Base-by-base conservation (phyloP, 2,797 vertebrate genomes). In the Myiotriccus ornatus region DNA sequence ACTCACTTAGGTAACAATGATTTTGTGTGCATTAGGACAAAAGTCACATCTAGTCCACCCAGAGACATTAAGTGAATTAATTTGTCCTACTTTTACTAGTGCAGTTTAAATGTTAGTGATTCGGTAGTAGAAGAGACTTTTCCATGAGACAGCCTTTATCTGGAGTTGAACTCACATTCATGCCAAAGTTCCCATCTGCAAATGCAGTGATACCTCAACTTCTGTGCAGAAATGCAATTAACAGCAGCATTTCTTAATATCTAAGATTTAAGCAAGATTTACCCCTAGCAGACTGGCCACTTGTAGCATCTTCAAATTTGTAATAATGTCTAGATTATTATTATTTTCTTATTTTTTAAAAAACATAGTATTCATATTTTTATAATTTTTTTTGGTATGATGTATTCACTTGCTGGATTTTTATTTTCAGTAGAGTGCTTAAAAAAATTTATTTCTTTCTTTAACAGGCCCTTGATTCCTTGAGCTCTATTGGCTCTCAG, bases 211-310 rank as follows among this genome's bases (percentile, higher is more conserved):
- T n/a, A 59, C 44, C 14, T 77, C 55, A 3, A 37, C 83, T 87
- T 91, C 81, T 69, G 55, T 85, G 71, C 59, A 76, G 63, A 82
- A 76, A 62, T 69, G 13, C 8, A 37, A 28, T 76, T 62, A 53
- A n/a, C 15, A 37, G 10, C 35, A 21, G 15, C 2, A 2, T 37
- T 68, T 27, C 46, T 84, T 71, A 84, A 65, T 30, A 57, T 91
- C 52, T 87, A 87, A 89, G n/a, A 32, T 34, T 85, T 83, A 83
- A 68, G 32, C 17, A 87, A 74, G 79, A 74, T 85, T 91, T 91
- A 74, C 74, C n/a, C 21, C 22, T 74, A 79, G 63, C n/a, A 79
- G 65, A 44, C 27, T 67, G 59, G 8, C 64, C 49, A 60, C 59
- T 46, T 87, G 56, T 55, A 83, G 41, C 32, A 47, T 63, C 55